Evolutionary conservation across 2,888 invertebrate genomes (phyloP).

Genomic region (Drosophila picticornis): DNA sequence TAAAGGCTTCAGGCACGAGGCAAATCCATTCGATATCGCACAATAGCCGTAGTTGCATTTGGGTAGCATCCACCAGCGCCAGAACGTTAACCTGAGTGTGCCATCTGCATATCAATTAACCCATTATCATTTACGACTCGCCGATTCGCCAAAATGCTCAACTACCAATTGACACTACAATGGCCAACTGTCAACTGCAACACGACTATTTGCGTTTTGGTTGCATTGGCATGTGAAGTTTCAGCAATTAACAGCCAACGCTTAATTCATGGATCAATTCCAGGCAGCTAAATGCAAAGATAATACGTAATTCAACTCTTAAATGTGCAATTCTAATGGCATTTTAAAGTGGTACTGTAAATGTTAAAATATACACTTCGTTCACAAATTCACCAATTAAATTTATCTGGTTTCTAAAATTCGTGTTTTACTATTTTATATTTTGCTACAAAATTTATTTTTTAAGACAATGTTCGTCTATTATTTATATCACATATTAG

Average conservation of each 20-base stretch:
- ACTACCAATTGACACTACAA: slow-evolving; percentile 9
- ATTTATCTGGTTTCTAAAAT: not conserved
- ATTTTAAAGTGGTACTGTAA: not conserved
- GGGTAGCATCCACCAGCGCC: slow-evolving; percentile 1
- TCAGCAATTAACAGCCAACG: slow-evolving; percentile 26
- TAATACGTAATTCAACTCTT: not conserved
- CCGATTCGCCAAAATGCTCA: slow-evolving; percentile 8
- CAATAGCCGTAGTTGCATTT: slow-evolving; percentile 46
- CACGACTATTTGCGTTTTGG: slow-evolving; percentile 25
- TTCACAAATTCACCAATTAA: not conserved
- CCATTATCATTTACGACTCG: slow-evolving; percentile 46
- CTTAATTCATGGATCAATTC: slow-evolving; percentile 19
- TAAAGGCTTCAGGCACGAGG: slow-evolving; percentile 63
- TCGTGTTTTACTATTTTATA: not conserved
- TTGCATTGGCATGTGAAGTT: slow-evolving; percentile 24
- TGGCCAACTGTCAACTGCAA: slow-evolving; percentile 4
- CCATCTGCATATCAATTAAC: slow-evolving; percentile 50
- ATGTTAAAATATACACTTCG: not conserved
- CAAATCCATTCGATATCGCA: slow-evolving; percentile 59
- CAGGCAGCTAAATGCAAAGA: not conserved
- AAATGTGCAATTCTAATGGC: not conserved
- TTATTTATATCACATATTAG: not conserved
- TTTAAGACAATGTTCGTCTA: not conserved
- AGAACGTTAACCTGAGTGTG: slow-evolving; percentile 22
- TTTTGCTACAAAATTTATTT: not conserved